These are phyloP conservation scores for Gymnoscopelus braueri DNA, from an alignment of 2,797 vertebrate genomes.

Conservation along the genomic window DNA sequence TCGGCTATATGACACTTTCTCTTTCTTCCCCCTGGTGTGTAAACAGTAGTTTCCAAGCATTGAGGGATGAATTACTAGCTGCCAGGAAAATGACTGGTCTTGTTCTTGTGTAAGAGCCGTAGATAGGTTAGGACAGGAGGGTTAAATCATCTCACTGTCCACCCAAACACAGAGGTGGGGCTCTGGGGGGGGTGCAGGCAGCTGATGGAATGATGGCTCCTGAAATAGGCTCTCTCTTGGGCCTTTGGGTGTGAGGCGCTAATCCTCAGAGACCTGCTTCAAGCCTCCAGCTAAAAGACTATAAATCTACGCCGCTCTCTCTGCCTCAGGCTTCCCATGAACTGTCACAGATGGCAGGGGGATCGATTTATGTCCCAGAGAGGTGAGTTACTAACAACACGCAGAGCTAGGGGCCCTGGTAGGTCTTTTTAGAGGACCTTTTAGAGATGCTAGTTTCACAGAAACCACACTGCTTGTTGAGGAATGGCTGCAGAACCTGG, in stretches of 20 bases:
- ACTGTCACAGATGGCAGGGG: conserved; percentile 51
- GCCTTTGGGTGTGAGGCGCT: conserved; percentile 22
- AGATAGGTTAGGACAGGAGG: conserved; percentile 15
- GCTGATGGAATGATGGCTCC: conserved; percentile 51
- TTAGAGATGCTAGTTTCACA: not conserved
- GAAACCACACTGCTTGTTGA: not conserved
- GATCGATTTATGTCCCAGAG: conserved; percentile 40
- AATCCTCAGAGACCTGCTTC: conserved; percentile 31
- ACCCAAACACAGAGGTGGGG: conserved; percentile 8
- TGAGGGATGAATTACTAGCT: conserved; percentile 38
- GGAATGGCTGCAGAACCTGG: not conserved
- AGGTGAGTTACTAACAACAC: conserved; percentile 18
- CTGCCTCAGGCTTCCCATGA: conserved; percentile 42
- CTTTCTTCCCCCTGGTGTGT: conserved; percentile 19
- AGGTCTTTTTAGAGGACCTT: not conserved
- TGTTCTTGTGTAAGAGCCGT: conserved; percentile 35
- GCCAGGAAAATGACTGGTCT: conserved; percentile 57
- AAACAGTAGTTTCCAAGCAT: conserved; percentile 4
- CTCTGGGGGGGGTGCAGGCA: conserved; percentile 18
- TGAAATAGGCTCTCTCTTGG: conserved; percentile 53
- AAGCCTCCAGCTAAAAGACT: conserved; percentile 44
- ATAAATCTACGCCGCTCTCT: conserved; percentile 34
- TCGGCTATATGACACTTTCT: conserved; percentile 25
- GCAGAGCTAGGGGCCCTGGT: conserved; percentile 14
- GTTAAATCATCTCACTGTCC: conserved; percentile 47